Percentiles rank a stretch among this genome's conserved stretches.
Conservation (phyloP, 2,113 vertebrate species). For the Pholis gunnellus region DNA sequence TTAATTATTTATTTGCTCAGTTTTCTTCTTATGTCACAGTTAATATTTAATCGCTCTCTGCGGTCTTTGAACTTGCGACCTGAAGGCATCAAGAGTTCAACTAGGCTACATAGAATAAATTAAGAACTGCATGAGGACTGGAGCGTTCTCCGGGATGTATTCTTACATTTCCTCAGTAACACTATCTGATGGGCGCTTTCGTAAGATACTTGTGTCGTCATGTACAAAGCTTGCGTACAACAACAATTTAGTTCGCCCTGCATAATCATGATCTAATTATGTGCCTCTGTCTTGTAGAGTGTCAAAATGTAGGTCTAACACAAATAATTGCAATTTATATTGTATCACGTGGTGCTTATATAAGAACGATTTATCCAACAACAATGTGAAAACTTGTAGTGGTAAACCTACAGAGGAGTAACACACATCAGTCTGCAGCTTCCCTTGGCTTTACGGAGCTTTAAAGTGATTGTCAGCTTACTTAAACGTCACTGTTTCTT, state of each 20-base stretch:
- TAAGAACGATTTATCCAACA: background rate
- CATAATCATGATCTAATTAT: background rate
- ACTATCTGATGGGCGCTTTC: background rate
- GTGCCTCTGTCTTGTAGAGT: background rate
- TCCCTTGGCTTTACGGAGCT: background rate
- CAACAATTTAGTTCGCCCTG: background rate
- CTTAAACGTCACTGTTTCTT: background rate
- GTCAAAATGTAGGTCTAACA: background rate
- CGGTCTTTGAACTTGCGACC: conserved; percentile 55
- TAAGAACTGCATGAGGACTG: background rate
- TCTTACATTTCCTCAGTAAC: background rate
- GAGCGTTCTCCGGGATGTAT: conserved; percentile 9
- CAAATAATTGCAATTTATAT: too few relatives aligned
- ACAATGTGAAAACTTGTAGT: background rate
- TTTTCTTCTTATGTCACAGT: conserved; percentile 44
- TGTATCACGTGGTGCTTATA: background rate
- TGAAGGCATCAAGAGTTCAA: conserved; percentile 31
- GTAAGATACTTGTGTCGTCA: background rate
- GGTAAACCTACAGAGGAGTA: background rate
- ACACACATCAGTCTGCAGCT: background rate
- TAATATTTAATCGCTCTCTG: conserved; percentile 62
- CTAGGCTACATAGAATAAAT: conserved; percentile 9
- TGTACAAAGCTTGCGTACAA: background rate
- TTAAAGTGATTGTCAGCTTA: background rate
- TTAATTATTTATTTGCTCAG: conserved; percentile 68